Conservation (phyloP, 2,797 vertebrate genomes). For the Rousettus madagascariensis region DNA sequence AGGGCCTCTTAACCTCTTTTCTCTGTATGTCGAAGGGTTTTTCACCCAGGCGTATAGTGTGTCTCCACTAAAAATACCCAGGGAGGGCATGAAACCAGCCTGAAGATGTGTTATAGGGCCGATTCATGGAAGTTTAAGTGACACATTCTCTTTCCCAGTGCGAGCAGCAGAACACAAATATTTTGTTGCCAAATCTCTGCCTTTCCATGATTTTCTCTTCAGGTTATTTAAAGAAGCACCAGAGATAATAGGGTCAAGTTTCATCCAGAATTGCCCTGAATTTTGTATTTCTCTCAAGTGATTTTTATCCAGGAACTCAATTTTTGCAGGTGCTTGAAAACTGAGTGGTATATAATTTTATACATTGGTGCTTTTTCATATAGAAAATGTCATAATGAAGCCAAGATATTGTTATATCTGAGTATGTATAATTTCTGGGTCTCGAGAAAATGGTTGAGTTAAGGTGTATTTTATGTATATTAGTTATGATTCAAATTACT, state of each 20-base stretch:
- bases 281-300: background rate
- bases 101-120: background rate
- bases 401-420: background rate
- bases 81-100: background rate
- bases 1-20: background rate
- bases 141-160: background rate
- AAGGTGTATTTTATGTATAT: background rate
- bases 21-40: background rate
- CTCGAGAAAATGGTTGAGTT: background rate
- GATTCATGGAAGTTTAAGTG: background rate
- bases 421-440: background rate
- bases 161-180: background rate
- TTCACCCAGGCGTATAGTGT: background rate
- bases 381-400: background rate
- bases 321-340: slow-evolving; percentile 11
- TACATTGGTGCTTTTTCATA: background rate
- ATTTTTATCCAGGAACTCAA: background rate
- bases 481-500: background rate
- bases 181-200: background rate
- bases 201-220: background rate
- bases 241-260: background rate
- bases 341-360: background rate
- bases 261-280: background rate
- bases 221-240: background rate
- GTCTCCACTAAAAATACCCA: background rate